Evolutionary conservation across 2,113 vertebrate genomes (phyloP), one percentile per base, ranked within the genome.

Genomic region (Osmerus eperlanus): DNA sequence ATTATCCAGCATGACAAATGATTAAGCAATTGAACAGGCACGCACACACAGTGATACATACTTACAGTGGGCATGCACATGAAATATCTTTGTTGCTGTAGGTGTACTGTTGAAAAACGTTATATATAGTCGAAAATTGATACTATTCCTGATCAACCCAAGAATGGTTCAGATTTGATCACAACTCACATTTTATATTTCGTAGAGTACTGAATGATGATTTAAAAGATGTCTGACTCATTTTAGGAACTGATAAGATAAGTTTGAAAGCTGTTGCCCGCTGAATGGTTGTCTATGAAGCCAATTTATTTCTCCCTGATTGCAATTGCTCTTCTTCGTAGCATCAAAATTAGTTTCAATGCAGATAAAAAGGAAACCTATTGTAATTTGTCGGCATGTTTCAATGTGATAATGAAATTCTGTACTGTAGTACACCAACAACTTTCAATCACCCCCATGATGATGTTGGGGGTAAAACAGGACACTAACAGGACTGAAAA

Each of bases 251-350:
- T 73, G 70, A 80, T 73, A 66, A 75, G 71, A 74, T 65, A 6
- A 74, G 61, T 86, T 85, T 84, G 55, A 69, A 36, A 59, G 75
- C 71, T 47, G 68, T 74, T 78, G 77, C 75, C 66, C 66, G 71
- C 82, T 76, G 81, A 81, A 69, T 68, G 66, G 51, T 21, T 76
- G 16, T 54, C 58, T 70, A 66, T 61, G 77, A 78, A 85, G 77
- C 82, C 79, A 78, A 88, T 88, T 85, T 84, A 77, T 84, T 86
- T 86, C 73, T 71, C 72, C 71, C 70, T 78, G 83, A 88, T 81
- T 88, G 73, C 74, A 73, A 81, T 87, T 73, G 73, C 70, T 85
- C 83, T 83, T 89, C 84, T 89, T 90, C 88, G 86, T 83, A 55
- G 62, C 79, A 76, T 84, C 72, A 79, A 85, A 89, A 84, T 85